Evolutionary conservation across 2,797 vertebrate species (phyloP).

Genomic region (Silurus aristotelis): DNA sequence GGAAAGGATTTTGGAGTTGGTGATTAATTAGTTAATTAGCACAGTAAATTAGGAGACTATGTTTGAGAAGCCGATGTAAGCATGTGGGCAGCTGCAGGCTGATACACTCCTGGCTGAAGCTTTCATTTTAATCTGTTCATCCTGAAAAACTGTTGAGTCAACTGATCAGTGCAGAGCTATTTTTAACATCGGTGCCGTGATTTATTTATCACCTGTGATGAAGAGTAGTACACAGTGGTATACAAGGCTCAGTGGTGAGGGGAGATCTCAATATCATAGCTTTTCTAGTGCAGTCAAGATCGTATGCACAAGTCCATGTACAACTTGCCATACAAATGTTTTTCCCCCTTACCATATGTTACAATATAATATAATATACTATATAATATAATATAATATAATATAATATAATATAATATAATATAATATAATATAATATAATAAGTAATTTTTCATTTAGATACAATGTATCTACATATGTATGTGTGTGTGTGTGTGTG

Average conservation of each 20-base stretch:
- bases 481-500: slow-evolving; percentile 10
- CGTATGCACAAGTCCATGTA: slow-evolving; percentile 19
- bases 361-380: background rate
- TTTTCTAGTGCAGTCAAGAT: slow-evolving; percentile 42
- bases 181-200: slow-evolving; percentile 50
- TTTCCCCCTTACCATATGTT: background rate
- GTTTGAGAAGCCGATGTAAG: slow-evolving; percentile 47
- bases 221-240: slow-evolving; percentile 27
- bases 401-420: too few species aligned
- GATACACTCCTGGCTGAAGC: slow-evolving; percentile 45
- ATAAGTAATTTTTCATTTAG: background rate
- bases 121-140: slow-evolving; percentile 37
- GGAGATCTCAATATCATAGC: slow-evolving; percentile 45
- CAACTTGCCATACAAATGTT: slow-evolving; percentile 48
- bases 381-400: too few species aligned
- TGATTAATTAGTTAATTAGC: slow-evolving; percentile 66
- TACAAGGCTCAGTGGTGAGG: slow-evolving; percentile 19
- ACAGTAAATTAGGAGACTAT: slow-evolving; percentile 56
- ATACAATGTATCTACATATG: background rate
- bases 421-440: background rate
- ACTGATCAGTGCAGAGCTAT: slow-evolving; percentile 39
- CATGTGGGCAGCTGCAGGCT: slow-evolving; percentile 48
- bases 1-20: slow-evolving; percentile 49
- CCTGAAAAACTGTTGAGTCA: slow-evolving; percentile 54
- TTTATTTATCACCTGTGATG: slow-evolving; percentile 51